Base-by-base conservation (phyloP, 2,797 vertebrate genomes). In the Eremophila alpestris region DNA sequence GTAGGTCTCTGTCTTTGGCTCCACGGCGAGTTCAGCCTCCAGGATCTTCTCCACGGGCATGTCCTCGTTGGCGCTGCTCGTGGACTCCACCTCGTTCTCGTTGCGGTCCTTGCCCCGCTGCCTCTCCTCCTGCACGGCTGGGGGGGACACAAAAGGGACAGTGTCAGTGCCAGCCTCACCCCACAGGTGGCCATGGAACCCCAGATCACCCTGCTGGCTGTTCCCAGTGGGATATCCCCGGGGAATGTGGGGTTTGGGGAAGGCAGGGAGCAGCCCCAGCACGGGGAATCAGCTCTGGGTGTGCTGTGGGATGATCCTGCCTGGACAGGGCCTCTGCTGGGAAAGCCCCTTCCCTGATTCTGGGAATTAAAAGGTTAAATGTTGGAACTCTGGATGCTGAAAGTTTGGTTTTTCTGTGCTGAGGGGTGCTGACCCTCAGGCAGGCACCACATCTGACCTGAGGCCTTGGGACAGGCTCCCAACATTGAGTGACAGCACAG, bases 1-100 rank as follows among this genome's bases (percentile, higher is more conserved):
- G 95, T 99, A 99, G 3, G 99, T 99, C 97, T 99, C 99, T 0
- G 99, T 99, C 98, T 99, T 99, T 97, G 99, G 99, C 95, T 99
- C 99, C 67, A 99, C 99, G 0, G 99, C 99, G 8, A 99, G 98
- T 96, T 99, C 99, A 0, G 99, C 99, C 87, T 99, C 99, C 96
- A 99, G 97, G 79, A 99, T 99, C 98, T 99, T 99, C 97, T 99
- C 99, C 97, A 99, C 99, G 0, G 99, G 99, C 99, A 99, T 99
- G 98, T 99, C 99, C 97, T 99, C 99, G 0, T 99, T 99, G 89
- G 98, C 99, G 13, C 98, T 99, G 98, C 99, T 98, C 64, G 98
- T 99, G 3, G 99, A 99, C 97, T 99, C 99, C 92, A 99, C 99
- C 97, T 99, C 99, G 0, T 97, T 99, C 98, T 99, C 99, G 0